Evolutionary conservation across 2,888 invertebrate species (phyloP).

Genomic region (Fragum sueziense): DNA sequence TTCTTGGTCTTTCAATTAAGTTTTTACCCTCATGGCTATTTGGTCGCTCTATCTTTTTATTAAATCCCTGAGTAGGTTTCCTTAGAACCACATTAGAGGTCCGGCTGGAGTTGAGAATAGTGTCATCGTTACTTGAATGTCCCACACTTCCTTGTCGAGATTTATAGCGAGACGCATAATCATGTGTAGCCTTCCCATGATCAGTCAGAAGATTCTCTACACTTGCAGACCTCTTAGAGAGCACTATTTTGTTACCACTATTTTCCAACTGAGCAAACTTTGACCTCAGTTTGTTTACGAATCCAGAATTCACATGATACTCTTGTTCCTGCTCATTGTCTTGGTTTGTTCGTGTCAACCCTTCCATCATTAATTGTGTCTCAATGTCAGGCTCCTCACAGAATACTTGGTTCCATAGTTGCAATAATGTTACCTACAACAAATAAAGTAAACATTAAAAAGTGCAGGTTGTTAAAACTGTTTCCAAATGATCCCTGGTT

Average conservation of each 20-base stretch:
- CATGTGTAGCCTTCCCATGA: conserved; percentile 4
- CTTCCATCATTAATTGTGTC: background rate
- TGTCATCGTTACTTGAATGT: conserved; percentile 32
- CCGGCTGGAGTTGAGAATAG: conserved; percentile 1
- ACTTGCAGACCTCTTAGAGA: conserved; percentile 70
- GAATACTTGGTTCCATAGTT: too few species aligned
- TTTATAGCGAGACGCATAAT: background rate
- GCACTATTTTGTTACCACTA: conserved; percentile 40
- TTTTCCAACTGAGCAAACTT: conserved; percentile 67
- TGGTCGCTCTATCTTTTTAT: conserved; percentile 29
- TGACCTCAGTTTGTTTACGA: conserved; percentile 77
- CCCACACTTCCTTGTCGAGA: conserved; percentile 20
- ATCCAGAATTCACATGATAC: conserved; percentile 77
- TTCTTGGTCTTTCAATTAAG: conserved; percentile 30
- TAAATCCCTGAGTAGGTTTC: conserved; percentile 26
- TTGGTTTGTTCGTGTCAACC: background rate
- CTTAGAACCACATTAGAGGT: conserved; percentile 38
- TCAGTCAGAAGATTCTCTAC: conserved; percentile 68
- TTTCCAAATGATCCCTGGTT: too few species aligned
- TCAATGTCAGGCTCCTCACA: too few species aligned
- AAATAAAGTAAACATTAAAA: background rate
- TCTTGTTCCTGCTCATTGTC: conserved; percentile 68
- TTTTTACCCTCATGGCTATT: conserved; percentile 18
- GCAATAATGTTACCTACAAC: too few species aligned
- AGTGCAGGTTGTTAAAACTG: background rate